Conservation (phyloP, 2,797 vertebrate species). For the Xenopus petersii region DNA sequence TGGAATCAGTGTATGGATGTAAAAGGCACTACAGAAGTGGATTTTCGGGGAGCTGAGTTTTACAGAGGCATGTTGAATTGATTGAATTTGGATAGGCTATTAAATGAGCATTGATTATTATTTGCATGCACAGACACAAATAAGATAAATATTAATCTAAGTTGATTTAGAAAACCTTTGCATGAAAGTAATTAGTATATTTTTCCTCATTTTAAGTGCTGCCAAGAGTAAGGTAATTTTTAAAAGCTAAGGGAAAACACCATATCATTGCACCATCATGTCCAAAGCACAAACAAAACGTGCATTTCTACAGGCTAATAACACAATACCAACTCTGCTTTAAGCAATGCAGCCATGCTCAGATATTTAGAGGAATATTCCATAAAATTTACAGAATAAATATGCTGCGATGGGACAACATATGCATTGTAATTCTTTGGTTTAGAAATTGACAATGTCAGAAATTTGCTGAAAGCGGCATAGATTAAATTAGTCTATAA, state of each 20-base stretch:
- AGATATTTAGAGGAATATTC: neutral
- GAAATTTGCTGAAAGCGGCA: neutral
- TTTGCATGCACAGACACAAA: neutral
- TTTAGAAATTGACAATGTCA: neutral
- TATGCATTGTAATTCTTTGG: neutral
- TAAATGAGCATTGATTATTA: neutral
- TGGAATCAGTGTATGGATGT: too few species aligned
- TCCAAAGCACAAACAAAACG: neutral
- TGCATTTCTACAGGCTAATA: neutral
- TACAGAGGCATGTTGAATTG: too few species aligned
- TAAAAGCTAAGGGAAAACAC: constrained; percentile 1
- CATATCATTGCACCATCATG: neutral
- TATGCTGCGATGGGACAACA: neutral
- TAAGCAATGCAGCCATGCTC: neutral
- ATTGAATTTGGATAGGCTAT: too few species aligned
- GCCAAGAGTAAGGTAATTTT: neutral
- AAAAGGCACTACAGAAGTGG: too few species aligned
- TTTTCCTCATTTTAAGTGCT: neutral
- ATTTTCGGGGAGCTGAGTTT: too few species aligned
- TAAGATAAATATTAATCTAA: neutral
- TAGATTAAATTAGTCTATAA: constrained; percentile 1
- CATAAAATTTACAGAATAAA: neutral
- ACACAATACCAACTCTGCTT: neutral
- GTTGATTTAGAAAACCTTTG: neutral
- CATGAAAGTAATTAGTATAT: too few species aligned